Conservation (phyloP, 23 tunicate genomes). For the Trididemnum nubilum region DNA sequence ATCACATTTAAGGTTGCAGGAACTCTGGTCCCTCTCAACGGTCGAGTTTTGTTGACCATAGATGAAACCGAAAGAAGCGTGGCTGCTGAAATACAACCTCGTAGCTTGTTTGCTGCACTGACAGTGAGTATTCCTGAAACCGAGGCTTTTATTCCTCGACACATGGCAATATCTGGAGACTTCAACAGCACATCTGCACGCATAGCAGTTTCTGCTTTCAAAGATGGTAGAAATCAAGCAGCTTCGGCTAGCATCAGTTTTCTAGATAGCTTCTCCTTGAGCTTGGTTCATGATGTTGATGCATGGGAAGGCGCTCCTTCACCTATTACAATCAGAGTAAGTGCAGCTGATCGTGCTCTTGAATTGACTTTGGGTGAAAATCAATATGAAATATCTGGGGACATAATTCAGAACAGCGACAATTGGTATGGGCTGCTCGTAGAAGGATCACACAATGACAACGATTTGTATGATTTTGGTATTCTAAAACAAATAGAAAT, state of each 20-base stretch:
- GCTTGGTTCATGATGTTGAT: conserved; percentile 26
- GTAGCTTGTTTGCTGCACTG: conserved; percentile 3
- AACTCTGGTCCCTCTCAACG: conserved; percentile 44
- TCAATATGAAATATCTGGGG: background rate
- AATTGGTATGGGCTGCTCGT: conserved; percentile 51
- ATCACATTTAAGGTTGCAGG: conserved; percentile 35
- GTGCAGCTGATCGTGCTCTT: background rate
- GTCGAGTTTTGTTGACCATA: conserved; percentile 33
- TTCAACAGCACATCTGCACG: conserved; percentile 26
- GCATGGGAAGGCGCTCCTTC: background rate
- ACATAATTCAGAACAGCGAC: conserved; percentile 4
- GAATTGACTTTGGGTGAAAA: background rate
- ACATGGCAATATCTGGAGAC: conserved; percentile 12
- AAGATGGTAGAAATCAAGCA: conserved; percentile 1
- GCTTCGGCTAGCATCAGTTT: background rate
- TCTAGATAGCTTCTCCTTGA: conserved; percentile 3
- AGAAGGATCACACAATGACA: conserved; percentile 24
- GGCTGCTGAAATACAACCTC: conserved; percentile 10
- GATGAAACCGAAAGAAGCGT: conserved; percentile 57
- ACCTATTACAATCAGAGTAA: background rate
- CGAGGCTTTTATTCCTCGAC: conserved; percentile 41
- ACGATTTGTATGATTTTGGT: background rate
- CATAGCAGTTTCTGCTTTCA: background rate
- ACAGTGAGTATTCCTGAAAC: conserved; percentile 36
- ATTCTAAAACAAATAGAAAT: too few relatives aligned